Evolutionary conservation across 2,797 vertebrate species (phyloP).

Genomic region (Psittacula derbiana): DNA sequence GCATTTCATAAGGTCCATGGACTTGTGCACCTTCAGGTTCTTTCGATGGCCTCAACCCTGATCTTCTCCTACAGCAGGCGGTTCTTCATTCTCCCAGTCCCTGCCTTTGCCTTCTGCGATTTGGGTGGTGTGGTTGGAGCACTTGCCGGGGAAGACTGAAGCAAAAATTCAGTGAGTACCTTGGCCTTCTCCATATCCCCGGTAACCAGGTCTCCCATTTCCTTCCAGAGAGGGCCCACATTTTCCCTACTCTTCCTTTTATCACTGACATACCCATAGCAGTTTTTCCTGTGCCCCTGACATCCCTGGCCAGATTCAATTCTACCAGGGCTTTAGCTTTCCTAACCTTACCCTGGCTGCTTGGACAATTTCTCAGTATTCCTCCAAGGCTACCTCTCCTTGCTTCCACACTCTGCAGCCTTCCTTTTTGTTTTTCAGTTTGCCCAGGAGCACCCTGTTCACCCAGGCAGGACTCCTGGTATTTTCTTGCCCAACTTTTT

Average conservation of each 20-base stretch:
- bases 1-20: too few species aligned
- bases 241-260: not conserved
- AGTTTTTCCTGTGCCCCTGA: not conserved
- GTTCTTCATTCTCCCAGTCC: not conserved
- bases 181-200: not conserved
- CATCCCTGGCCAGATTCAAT: not conserved
- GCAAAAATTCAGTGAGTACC: not conserved
- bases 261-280: not conserved
- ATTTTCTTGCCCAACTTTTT: not conserved
- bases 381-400: not conserved
- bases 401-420: not conserved
- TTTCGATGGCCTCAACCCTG: not conserved
- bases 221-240: not conserved
- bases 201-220: not conserved
- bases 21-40: not conserved
- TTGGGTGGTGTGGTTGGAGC: not conserved
- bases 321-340: not conserved
- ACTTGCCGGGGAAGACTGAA: not conserved
- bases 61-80: not conserved
- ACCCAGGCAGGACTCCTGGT: not conserved
- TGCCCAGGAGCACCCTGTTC: not conserved
- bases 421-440: not conserved
- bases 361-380: not conserved
- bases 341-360: not conserved
- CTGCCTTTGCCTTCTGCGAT: not conserved